Evolutionary conservation across 2,113 vertebrate species (phyloP), one percentile per base, ranked within the genome.

Genomic region (Zingel zingel): DNA sequence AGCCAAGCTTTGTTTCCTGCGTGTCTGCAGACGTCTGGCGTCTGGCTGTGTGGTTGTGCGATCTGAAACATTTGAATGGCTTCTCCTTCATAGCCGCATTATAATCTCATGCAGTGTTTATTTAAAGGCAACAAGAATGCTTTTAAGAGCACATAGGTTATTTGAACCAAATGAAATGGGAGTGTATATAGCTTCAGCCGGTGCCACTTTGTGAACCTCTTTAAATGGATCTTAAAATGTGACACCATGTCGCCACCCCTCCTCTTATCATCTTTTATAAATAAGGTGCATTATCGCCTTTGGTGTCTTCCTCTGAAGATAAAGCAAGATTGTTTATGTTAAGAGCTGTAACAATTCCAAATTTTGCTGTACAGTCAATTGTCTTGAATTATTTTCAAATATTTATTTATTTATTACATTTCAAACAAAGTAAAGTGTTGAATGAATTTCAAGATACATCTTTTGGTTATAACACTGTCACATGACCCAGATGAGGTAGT

Each of bases 61-160:
- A 83, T 83, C 79, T 27, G n/a, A 14, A 78, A 25, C 45, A 21
- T 56, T 79, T 78, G 72, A 85, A 87, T 81, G 64, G 68, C 67
- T 68, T 54, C 33, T 62, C n/a, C 62, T 71, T 59, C 62, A 75
- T 23, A 27, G 11, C 57, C 39, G 65, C 43, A 77, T 83, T 77
- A 66, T 70, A 80, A 77, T 74, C 48, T 43, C 19, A 65, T 80
- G 51, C 51, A 47, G 51, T 81, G 69, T 88, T 88, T 86, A 69
- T 79, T 79, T 75, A 66, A 85, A 68, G 85, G 27, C 64, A 81
- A 62, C 25, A 77, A 58, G 65, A 69, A 48, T 51, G 74, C 62
- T 82, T 68, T 69, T 48, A 70, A 25, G 57, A 81, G 39, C 12
- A 25, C 25, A 67, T 76, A 86, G 74, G 76, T 82, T 58, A 69